Evolutionary conservation across 53 echinoderm and acorn worm species (phyloP).

Genomic region (Astropecten irregularis): DNA sequence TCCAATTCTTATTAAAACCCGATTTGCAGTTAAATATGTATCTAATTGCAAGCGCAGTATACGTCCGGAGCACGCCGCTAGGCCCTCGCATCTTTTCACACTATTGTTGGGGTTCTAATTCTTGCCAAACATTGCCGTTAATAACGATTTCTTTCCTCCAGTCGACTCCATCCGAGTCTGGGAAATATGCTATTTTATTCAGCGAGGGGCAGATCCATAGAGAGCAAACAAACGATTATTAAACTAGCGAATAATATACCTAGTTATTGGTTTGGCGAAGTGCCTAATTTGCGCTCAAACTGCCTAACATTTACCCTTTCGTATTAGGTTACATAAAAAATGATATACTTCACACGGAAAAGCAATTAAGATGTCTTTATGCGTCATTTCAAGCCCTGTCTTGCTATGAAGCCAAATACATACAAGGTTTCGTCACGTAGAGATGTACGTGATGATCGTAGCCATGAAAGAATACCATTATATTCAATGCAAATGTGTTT

Average conservation of each 20-base stretch:
- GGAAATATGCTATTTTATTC: too few species aligned
- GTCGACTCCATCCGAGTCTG: too few species aligned
- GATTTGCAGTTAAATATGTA: neutral
- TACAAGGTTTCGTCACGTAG: conserved; percentile 4
- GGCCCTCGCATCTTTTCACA: neutral
- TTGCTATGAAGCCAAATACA: neutral
- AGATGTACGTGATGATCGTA: neutral
- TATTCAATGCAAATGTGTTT: too few species aligned
- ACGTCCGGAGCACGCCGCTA: neutral
- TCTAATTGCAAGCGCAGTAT: neutral
- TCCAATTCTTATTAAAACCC: conserved; percentile 15
- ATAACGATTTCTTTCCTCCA: neutral
- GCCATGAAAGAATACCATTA: too few species aligned
- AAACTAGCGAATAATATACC: conserved; percentile 1
- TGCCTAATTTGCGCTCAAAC: neutral
- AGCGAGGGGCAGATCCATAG: neutral
- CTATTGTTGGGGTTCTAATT: conserved; percentile 8
- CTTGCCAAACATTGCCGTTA: neutral
- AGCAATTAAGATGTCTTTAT: conserved; percentile 24
- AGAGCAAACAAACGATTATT: conserved; percentile 34
- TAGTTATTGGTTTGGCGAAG: neutral
- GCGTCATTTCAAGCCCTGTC: neutral
- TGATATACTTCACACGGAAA: neutral
- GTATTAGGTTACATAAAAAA: conserved; percentile 29
- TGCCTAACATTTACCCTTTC: conserved; percentile 45